Base-by-base conservation (phyloP, 2,888 invertebrate species). In the Caenorhabditis wallacei region DNA sequence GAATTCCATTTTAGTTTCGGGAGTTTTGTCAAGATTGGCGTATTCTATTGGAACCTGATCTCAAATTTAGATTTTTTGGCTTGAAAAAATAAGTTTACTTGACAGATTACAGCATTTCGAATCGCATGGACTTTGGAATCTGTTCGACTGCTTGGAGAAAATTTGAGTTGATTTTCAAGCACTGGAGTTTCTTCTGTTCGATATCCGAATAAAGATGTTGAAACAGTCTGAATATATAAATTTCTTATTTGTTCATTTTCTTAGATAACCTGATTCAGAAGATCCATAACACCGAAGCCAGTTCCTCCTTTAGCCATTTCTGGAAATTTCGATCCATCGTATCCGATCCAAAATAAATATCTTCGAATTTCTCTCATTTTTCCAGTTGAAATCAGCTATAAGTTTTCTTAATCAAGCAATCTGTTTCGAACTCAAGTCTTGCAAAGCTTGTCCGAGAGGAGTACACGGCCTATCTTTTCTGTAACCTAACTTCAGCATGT, bases 271-370 rank as follows among this genome's bases (percentile, higher is more conserved):
- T 87, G 82, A 24, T 87, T 72, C 30, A 89, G 57, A 0, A 88
- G 69, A 66, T 90, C 89, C 81, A 90, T 84, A 5, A 89, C 88
- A 10, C 90, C 89, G 63, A 84, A 86, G 11, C 88, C 88, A 0
- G 88, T 87, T 22, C 85, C 86, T 37, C 89, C 88, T 68, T 84
- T 85, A 0, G 90, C 90, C 87, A 89, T 88, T 84, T 89, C 90
- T 18, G 88, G 87, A 74, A 90, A 90, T 35, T 78, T 80, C 3
- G 87, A 88, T 24, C 90, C 90, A 78, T 90, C 87, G 72, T 89
- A 90, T 1, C 84, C 72, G 18, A 90, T 85, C 89, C 90, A 89
- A 30, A 90, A 85, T 10, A 90, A 43, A 69, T 86, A 89, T 30
- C 90, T 83, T 24, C 81, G 66, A 56, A 82, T 76, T 61, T 54